A percentile compares a stretch with the other conserved stretches of the same genome.
phyloP scores from a whole-genome alignment of 2,113 vertebrate species.

The Nothobranchius furzeri region DNA sequence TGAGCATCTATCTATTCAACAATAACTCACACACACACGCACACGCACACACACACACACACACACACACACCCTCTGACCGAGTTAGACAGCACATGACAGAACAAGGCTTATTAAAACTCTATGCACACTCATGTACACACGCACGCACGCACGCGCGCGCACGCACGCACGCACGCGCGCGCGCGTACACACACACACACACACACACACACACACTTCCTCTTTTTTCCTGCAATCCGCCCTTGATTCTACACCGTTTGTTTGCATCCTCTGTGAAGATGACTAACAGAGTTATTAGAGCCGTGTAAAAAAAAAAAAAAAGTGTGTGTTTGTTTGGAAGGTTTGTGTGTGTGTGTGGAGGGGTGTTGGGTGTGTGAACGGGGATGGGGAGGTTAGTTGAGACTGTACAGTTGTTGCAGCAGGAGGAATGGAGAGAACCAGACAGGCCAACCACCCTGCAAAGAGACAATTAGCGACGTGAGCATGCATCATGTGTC shows the following conservation, averaged over 20 bases:
- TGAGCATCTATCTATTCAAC: conserved; percentile 36
- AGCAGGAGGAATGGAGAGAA: conserved; percentile 39
- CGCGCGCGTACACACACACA: too few species aligned
- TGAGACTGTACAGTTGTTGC: conserved; percentile 27
- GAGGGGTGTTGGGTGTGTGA: too few species aligned
- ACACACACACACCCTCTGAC: conserved; percentile 11
- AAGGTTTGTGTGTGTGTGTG: too few species aligned
- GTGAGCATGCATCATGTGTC: conserved; percentile 37
- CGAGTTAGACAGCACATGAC: conserved; percentile 7
- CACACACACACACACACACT: not conserved
- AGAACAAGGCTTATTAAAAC: conserved; percentile 40
- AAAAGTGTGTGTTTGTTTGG: not conserved
- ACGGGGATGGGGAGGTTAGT: not conserved
- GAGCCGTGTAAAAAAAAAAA: not conserved
- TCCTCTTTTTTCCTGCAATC: not conserved
- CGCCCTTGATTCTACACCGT: not conserved
- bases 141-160: not conserved
- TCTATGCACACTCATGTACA: conserved; percentile 14
- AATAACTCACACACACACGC: conserved; percentile 22
- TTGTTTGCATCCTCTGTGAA: conserved; percentile 13
- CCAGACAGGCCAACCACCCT: conserved; percentile 27
- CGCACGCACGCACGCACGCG: too few species aligned
- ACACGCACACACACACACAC: conserved; percentile 17
- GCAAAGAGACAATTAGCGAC: conserved; percentile 56
- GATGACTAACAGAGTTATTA: conserved; percentile 10